These are phyloP conservation scores for Poecilia gillii DNA, from an alignment of 2,797 vertebrate species.

Conservation along the genomic window DNA sequence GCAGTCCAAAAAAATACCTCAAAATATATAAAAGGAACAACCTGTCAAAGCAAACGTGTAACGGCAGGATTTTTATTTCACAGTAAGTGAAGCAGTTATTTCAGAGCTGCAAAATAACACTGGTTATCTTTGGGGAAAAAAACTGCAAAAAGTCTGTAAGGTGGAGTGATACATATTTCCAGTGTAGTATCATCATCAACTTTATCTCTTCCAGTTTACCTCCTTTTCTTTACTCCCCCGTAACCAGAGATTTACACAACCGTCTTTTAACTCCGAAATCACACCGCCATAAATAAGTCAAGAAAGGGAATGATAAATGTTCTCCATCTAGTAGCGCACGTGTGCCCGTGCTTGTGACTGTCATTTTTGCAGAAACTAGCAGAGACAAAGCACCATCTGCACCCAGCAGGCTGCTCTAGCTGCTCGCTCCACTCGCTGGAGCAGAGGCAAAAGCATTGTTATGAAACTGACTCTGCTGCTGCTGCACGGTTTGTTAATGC, in stretches of 20 bases:
- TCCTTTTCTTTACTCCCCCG: background rate
- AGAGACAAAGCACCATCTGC: conserved; percentile 77
- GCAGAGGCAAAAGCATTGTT: conserved; percentile 65
- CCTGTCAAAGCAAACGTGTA: background rate
- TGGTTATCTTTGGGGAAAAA: background rate
- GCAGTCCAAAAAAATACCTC: background rate
- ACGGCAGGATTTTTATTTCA: background rate
- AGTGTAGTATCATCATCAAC: background rate
- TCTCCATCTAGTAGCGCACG: conserved; percentile 36
- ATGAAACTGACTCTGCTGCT: conserved; percentile 58
- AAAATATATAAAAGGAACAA: background rate
- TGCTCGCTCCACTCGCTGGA: conserved; percentile 59
- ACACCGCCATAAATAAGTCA: background rate
- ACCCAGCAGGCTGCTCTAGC: conserved; percentile 72
- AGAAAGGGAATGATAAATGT: background rate
- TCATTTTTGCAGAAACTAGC: conserved; percentile 65
- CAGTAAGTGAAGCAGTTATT: background rate
- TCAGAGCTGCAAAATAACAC: background rate
- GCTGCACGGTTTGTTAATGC: conserved; percentile 61
- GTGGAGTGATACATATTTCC: background rate
- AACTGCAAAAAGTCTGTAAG: background rate
- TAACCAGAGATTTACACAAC: background rate
- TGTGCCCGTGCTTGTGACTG: conserved; percentile 20
- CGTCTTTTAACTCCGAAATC: conserved; percentile 49
- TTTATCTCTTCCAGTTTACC: background rate